A percentile compares a stretch with the other conserved stretches of the same genome.
Conservation (phyloP, 2,888 invertebrate species). For the Ophraella communa region DNA sequence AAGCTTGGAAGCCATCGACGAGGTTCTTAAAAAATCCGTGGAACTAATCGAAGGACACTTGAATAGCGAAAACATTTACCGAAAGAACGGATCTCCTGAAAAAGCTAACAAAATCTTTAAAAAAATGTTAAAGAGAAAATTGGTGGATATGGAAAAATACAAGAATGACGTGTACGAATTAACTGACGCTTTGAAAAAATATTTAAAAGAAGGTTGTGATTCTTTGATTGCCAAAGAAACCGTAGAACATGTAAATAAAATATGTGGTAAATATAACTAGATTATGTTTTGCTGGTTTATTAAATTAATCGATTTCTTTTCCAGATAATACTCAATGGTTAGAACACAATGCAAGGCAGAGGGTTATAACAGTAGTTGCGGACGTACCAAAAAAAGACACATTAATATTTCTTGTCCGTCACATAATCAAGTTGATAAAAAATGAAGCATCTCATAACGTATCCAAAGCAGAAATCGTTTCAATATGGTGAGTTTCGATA, state of each 20-base stretch:
- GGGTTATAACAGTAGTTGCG: conserved; percentile 41
- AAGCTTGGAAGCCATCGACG: conserved; percentile 49
- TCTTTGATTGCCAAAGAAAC: conserved; percentile 81
- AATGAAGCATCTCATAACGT: conserved; percentile 46
- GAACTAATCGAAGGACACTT: conserved; percentile 72
- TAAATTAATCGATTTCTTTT: conserved; percentile 22
- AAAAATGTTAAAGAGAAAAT: conserved; percentile 48
- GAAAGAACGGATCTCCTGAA: conserved; percentile 80
- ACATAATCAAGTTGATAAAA: conserved; percentile 46
- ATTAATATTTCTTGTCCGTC: conserved; percentile 48
- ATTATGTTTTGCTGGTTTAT: neutral
- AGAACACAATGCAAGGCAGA: conserved; percentile 39
- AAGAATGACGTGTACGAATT: conserved; percentile 84
- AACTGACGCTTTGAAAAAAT: conserved; percentile 88
- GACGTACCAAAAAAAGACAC: conserved; percentile 49
- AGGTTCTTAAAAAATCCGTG: conserved; percentile 80
- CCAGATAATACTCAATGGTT: conserved; percentile 41
- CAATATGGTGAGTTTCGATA: conserved; percentile 42
- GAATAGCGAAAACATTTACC: conserved; percentile 83
- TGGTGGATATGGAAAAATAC: conserved; percentile 49
- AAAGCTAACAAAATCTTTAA: conserved; percentile 51
- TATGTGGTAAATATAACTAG: conserved; percentile 64
- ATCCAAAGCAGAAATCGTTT: conserved; percentile 43
- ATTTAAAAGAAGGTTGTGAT: conserved; percentile 88
- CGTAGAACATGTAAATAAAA: conserved; percentile 45